These are phyloP conservation scores for Pogonognathellus flavescens DNA, from an alignment of 1,140 invertebrate species.

Conservation along the genomic window DNA sequence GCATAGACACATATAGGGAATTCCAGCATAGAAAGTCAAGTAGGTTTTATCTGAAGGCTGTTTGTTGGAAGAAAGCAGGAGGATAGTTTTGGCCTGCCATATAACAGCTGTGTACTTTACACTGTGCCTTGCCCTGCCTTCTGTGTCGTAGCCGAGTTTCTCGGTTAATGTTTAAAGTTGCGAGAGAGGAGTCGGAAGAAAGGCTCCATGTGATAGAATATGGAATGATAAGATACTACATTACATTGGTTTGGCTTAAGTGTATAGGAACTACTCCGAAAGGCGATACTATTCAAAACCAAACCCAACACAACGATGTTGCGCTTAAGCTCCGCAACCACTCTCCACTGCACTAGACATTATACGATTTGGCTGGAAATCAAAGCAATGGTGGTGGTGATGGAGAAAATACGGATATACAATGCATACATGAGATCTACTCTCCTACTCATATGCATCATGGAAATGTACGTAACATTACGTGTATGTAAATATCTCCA, in stretches of 20 bases:
- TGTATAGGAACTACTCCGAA: not conserved
- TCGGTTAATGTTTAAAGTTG: constrained; percentile 49
- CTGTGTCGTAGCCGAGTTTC: constrained; percentile 38
- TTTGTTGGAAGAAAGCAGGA: constrained; percentile 42
- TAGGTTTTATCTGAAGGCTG: constrained; percentile 10
- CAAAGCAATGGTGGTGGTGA: constrained; percentile 11
- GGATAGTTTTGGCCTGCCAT: constrained; percentile 31
- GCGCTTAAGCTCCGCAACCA: no score
- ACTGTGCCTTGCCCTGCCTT: constrained; percentile 18
- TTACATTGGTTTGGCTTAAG: constrained; percentile 31
- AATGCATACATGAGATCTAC: not conserved
- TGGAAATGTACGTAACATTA: not conserved
- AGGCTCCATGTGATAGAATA: constrained; percentile 18
- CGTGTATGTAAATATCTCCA: constrained; percentile 5
- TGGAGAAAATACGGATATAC: no score
- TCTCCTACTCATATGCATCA: not conserved
- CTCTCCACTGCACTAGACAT: not conserved
- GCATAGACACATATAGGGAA: not conserved
- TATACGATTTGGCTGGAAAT: constrained; percentile 43
- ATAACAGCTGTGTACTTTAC: constrained; percentile 48
- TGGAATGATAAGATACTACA: constrained; percentile 44
- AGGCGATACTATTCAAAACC: not conserved
- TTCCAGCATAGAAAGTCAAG: constrained; percentile 18
- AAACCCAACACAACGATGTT: not conserved
- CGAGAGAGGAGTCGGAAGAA: not conserved